Percentiles rank a stretch among this genome's conserved stretches.
These are phyloP conservation scores for Okamejei kenojei DNA, from an alignment of 2,797 vertebrate genomes.

Conservation along the genomic window DNA sequence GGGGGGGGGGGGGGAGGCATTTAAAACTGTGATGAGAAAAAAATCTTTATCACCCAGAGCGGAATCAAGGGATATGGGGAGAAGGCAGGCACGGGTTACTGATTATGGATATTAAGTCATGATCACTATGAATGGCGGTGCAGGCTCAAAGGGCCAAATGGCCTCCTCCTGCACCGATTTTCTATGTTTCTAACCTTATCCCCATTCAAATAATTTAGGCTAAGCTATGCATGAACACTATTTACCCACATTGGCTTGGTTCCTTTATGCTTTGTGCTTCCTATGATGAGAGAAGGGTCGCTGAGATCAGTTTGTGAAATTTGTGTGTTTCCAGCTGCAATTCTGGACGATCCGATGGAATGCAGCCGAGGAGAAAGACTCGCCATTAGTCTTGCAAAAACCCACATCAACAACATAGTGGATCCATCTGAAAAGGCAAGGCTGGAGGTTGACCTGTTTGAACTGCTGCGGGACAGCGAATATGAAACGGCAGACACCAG, in stretches of 20 bases:
- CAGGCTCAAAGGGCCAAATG: too few species aligned
- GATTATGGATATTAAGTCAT: too few species aligned
- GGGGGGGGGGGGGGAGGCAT: too few species aligned
- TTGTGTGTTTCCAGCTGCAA: conserved; percentile 69
- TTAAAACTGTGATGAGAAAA: too few species aligned
- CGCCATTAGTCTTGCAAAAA: conserved; percentile 95
- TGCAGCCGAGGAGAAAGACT: conserved; percentile 95
- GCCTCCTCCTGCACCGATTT: too few species aligned
- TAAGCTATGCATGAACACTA: not conserved
- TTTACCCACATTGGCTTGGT: not conserved
- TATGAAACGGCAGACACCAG: conserved; percentile 97
- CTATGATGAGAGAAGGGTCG: not conserved
- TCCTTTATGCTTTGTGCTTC: not conserved
- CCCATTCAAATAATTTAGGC: not conserved
- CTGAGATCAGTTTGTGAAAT: not conserved
- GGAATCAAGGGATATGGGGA: too few species aligned
- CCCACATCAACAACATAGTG: conserved; percentile 84
- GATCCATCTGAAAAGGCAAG: conserved; percentile 84
- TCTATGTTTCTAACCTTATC: too few species aligned
- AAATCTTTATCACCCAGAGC: too few species aligned
- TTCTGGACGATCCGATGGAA: conserved; percentile 97
- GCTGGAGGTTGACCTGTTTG: conserved; percentile 97
- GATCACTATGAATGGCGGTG: too few species aligned
- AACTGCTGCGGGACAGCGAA: conserved; percentile 93
- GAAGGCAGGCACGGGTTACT: too few species aligned